A percentile compares a stretch with the other conserved stretches of the same genome.
Evolutionary conservation across 92 coral and sea anemone genomes (phyloP).

Genomic region (Chrysogorgia sp.): DNA sequence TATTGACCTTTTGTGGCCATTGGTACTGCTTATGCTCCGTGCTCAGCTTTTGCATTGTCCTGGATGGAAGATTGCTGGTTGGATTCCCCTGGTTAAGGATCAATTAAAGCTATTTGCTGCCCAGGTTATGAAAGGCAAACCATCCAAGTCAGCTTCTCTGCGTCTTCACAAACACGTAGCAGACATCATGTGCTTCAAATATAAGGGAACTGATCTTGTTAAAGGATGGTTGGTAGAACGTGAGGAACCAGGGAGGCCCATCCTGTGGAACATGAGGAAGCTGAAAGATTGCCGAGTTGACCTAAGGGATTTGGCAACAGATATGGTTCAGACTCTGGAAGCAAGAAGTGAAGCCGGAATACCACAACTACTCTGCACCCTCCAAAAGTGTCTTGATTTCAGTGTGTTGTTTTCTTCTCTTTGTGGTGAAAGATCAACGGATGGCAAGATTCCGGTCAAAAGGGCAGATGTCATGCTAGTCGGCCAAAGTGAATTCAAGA

Average conservation of each 20-base stretch:
- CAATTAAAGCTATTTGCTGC: slow-evolving; percentile 3
- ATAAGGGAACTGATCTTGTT: slow-evolving; percentile 7
- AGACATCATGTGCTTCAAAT: background rate
- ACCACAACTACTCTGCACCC: slow-evolving; percentile 9
- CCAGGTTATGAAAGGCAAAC: background rate
- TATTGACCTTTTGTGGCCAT: slow-evolving; percentile 32
- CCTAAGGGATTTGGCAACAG: slow-evolving; percentile 7
- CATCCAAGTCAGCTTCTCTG: slow-evolving; percentile 12
- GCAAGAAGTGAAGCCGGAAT: slow-evolving; percentile 3
- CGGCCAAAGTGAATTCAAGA: slow-evolving; percentile 9
- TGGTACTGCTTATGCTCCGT: slow-evolving; percentile 25
- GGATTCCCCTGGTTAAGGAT: slow-evolving; percentile 11
- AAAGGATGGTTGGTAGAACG: slow-evolving; percentile 45
- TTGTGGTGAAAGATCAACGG: slow-evolving; percentile 18
- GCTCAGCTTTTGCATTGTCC: slow-evolving; percentile 21
- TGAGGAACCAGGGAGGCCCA: slow-evolving; percentile 1
- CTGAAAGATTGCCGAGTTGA: slow-evolving; percentile 2
- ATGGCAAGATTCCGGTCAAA: slow-evolving; percentile 2
- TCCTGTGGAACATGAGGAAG: slow-evolving; percentile 8
- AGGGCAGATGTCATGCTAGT: background rate
- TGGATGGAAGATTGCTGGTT: slow-evolving; percentile 33
- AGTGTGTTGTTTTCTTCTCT: slow-evolving; percentile 20
- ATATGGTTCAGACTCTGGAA: background rate
- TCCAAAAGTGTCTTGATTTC: too few species aligned
- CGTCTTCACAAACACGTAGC: slow-evolving; percentile 16